Conservation (phyloP, 2,797 vertebrate species). For the Tamandua tetradactyla region DNA sequence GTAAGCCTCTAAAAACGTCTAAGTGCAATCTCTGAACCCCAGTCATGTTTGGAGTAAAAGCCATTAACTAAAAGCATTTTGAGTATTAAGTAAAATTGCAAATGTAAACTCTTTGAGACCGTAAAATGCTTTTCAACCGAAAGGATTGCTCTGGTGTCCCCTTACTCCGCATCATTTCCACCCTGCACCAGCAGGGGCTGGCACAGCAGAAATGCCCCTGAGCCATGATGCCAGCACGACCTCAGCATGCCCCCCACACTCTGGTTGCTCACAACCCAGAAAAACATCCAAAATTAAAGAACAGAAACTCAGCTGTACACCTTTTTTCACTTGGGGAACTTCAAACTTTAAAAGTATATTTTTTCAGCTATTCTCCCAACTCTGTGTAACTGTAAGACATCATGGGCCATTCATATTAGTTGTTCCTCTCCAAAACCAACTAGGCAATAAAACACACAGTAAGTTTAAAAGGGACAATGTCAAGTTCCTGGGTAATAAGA, state of each 20-base stretch:
- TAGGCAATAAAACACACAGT: background rate
- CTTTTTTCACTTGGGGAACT: background rate
- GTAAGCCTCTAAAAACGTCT: background rate
- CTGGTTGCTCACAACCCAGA: background rate
- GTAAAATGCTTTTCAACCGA: background rate
- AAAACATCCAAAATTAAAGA: background rate
- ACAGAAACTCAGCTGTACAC: background rate
- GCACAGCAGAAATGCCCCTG: accelerated
- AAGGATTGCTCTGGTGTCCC: background rate
- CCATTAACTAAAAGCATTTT: background rate
- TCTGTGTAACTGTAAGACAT: background rate
- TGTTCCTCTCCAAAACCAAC: background rate
- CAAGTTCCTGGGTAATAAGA: background rate
- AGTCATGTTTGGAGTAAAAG: background rate
- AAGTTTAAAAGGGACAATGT: background rate
- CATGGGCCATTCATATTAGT: background rate
- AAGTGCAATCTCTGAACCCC: background rate
- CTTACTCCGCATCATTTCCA: background rate
- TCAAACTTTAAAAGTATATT: background rate
- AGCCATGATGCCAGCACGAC: accelerated
- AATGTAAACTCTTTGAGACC: background rate
- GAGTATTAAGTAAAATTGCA: background rate
- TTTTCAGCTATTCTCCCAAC: background rate
- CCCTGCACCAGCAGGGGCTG: background rate
- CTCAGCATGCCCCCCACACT: background rate